Conservation (phyloP, 2,113 vertebrate genomes). For the Tyrannus savana region DNA sequence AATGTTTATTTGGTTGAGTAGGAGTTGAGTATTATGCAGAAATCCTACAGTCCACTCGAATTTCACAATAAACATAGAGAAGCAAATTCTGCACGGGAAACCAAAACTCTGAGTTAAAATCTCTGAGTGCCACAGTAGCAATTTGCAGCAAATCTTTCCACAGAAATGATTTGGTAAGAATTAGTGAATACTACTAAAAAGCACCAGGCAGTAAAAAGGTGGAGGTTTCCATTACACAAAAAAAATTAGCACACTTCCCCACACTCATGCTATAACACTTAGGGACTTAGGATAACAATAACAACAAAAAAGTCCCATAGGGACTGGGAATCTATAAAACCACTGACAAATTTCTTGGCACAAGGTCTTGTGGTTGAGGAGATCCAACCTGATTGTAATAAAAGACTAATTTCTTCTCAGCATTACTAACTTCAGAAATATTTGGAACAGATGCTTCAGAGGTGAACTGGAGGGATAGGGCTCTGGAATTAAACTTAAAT, state of each 20-base stretch:
- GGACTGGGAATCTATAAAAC: not conserved
- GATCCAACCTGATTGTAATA: slow-evolving; percentile 3
- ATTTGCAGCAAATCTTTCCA: not conserved
- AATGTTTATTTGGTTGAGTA: not conserved
- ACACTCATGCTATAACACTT: not conserved
- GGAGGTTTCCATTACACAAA: not conserved
- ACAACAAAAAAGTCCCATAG: not conserved
- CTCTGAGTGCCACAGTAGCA: not conserved
- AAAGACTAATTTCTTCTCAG: slow-evolving; percentile 28
- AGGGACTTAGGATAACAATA: not conserved
- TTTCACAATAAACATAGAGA: not conserved
- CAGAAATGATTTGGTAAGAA: not conserved
- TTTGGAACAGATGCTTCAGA: not conserved
- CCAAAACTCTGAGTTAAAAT: not conserved
- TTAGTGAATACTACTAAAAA: not conserved
- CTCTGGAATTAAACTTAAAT: not conserved
- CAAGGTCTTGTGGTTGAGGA: not conserved
- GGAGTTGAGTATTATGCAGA: not conserved
- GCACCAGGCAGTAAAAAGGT: not conserved
- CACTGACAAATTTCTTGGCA: slow-evolving; percentile 46
- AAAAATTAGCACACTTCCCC: not conserved
- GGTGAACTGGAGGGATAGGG: not conserved
- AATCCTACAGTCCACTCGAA: not conserved
- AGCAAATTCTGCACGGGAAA: not conserved
- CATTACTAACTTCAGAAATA: not conserved